Base-by-base conservation (phyloP, 2,888 invertebrate genomes). In the Noctua comes region DNA sequence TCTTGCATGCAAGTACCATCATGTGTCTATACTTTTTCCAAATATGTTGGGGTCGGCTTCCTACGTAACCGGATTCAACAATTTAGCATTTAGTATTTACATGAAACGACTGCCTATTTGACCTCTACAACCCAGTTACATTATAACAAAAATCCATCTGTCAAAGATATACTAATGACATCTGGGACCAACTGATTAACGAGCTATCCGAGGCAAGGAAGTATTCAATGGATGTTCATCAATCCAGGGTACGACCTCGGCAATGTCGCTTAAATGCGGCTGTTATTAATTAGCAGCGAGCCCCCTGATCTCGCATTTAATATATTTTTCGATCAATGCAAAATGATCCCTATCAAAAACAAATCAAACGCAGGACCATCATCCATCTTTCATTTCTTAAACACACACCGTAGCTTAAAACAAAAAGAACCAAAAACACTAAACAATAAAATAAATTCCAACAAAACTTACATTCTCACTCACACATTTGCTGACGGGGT, bases 401-500 rank as follows among this genome's bases (percentile, higher is more conserved):
- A 24, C 36, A 65, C 51, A 27, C 7, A 21, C n/a, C n/a, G n/a
- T 6, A 27, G 21, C 6, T 57, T 40, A 13, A 21, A 75, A 46
- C 54, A 31, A 72, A 36, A 57, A 51, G 0, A 18, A 40, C 16
- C 8, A 68, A 43, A 69, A 76, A 69, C 48, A 3, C 16, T 16
- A 31, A 46, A 24, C 40, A 73, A 54, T 79, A 62, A 82, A 79
- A 82, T 57, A 71, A 73, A 75, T 48, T 77, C 65, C 46, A 36
- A 71, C 71, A 73, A 74, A 80, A 72, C 73, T 78, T 48, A 78
- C 77, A 81, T 81, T 68, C 68, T 81, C 71, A 66, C 69, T 80
- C 78, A 79, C 78, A 81, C 79, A 68, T 79, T 80, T 76, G 82
- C 73, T 79, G 85, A 75, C 85, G 79, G 65, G 31, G 82, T 69